Evolutionary conservation across 2,113 vertebrate genomes (phyloP), one percentile per base, ranked within the genome.

Genomic region (Elanoides forficatus): DNA sequence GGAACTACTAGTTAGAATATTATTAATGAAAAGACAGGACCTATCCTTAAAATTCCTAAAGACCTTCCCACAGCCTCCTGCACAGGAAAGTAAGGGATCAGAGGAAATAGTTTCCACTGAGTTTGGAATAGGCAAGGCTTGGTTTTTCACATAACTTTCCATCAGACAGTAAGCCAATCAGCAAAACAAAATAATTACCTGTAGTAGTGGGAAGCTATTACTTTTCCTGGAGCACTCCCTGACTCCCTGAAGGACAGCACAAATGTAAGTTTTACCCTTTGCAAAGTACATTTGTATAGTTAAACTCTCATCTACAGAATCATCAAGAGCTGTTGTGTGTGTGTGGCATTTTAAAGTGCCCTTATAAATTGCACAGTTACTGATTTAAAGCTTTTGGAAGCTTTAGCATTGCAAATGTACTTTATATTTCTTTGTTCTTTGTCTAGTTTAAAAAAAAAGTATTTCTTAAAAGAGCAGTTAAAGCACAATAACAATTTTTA

Each of bases 201-300:
- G 95, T 48, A 96, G 83, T 32, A 95, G 76, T 81, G 93, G 96
- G 86, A 96, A 95, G 91, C 88, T 97, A 96, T 96, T 97, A 95
- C 96, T 91, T 97, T 96, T 94, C 88, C 91, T 97, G 95, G 93
- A 93, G 94, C 91, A 93, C 87, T 95, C 94, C 93, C 94, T 95
- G 90, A 97, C 95, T 94, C 88, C 96, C 96, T 92, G 68, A 95
- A 95, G 96, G 83, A 95, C 83, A 95, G 93, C 68, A 96, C 76
- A 95, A 93, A 86, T 68, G 0, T 18, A 89, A 90, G 60, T 94
- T 92, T 90, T 74, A 90, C 65, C 43, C 40, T 81, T 96, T 81
- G 56, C 52, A 89, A 86, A 94, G 36, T 60, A 59, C 66, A 75
- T 80, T 75, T 63, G 10, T 55, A 40, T 26, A 91, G 48, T 88